Evolutionary conservation across 2,113 vertebrate species (phyloP).

Genomic region (Petrocephalus zakoni): DNA sequence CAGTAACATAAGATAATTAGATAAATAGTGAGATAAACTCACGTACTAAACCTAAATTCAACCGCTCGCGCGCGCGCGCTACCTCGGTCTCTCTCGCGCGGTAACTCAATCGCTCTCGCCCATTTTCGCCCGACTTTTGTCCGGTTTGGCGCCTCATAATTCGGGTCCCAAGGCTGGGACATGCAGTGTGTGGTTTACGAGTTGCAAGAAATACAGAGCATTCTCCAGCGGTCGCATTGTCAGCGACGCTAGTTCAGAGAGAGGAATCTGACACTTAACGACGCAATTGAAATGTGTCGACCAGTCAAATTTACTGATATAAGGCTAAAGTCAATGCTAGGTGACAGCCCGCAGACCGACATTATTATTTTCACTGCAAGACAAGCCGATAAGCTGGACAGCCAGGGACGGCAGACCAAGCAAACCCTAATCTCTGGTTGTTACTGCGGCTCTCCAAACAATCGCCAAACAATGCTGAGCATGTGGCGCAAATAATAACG

Average conservation of each 20-base stretch:
- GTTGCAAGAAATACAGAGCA: too few species aligned
- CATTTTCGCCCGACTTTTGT: too few species aligned
- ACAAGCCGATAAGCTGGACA: not conserved
- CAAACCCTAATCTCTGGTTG: not conserved
- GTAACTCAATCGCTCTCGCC: too few species aligned
- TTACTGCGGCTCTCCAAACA: not conserved
- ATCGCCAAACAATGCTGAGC: not conserved
- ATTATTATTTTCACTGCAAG: not conserved
- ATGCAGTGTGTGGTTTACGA: too few species aligned
- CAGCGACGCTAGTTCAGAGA: constrained; percentile 3
- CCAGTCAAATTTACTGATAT: constrained; percentile 8
- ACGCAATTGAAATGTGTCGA: constrained; percentile 21
- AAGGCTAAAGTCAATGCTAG: not conserved
- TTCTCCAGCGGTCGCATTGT: too few species aligned
- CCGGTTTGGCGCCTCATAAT: too few species aligned
- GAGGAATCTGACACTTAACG: not conserved
- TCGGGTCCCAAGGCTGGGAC: too few species aligned
- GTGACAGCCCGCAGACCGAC: not conserved
- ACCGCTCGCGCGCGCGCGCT: too few species aligned
- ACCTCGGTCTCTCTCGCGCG: too few species aligned
- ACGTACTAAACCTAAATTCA: too few species aligned
- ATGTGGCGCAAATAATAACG: not conserved
- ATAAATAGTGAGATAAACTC: too few species aligned
- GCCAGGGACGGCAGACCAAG: not conserved
- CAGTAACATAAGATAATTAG: too few species aligned